phyloP scores from a whole-genome alignment of 2,888 invertebrate species.

The Merodon equestris region DNA sequence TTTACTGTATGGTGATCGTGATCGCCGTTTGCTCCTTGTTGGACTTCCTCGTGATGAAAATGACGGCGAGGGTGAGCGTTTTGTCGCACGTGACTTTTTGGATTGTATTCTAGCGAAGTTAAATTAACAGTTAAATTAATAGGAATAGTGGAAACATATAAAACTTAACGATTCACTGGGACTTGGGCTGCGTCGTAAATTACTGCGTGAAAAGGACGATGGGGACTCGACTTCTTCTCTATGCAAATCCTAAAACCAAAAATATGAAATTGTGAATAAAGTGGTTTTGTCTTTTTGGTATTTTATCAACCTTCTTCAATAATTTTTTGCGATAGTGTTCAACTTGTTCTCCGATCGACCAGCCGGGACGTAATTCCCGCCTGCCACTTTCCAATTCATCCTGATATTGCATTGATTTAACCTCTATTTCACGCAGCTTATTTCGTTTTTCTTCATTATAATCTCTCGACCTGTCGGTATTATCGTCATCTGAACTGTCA shows the following conservation, averaged over 20 bases:
- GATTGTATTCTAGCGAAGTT: slow-evolving; percentile 52
- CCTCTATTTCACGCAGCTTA: slow-evolving; percentile 93
- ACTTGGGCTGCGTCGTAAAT: slow-evolving; percentile 71
- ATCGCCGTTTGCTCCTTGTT: slow-evolving; percentile 77
- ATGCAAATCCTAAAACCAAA: slow-evolving; percentile 69
- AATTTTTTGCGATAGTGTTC: slow-evolving; percentile 94
- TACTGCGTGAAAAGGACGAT: slow-evolving; percentile 71
- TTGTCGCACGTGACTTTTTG: slow-evolving; percentile 71
- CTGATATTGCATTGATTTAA: slow-evolving; percentile 96
- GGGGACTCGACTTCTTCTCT: slow-evolving; percentile 73
- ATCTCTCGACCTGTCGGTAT: slow-evolving; percentile 78
- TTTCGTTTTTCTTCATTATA: slow-evolving; percentile 85
- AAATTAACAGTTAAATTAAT: slow-evolving; percentile 20
- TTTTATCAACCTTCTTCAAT: slow-evolving; percentile 85
- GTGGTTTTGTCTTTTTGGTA: not conserved
- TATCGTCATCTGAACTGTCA: slow-evolving; percentile 71
- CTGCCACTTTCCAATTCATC: slow-evolving; percentile 95
- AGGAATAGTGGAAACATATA: not conserved
- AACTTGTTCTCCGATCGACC: slow-evolving; percentile 89
- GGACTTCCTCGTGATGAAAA: slow-evolving; percentile 74
- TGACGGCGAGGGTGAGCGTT: slow-evolving; percentile 73
- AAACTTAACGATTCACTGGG: slow-evolving; percentile 68
- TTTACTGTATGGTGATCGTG: slow-evolving; percentile 78
- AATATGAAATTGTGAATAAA: not conserved
- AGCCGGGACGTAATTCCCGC: slow-evolving; percentile 85